phyloP scores from a whole-genome alignment of 2,113 vertebrate genomes.

The Cyanistes caeruleus region DNA sequence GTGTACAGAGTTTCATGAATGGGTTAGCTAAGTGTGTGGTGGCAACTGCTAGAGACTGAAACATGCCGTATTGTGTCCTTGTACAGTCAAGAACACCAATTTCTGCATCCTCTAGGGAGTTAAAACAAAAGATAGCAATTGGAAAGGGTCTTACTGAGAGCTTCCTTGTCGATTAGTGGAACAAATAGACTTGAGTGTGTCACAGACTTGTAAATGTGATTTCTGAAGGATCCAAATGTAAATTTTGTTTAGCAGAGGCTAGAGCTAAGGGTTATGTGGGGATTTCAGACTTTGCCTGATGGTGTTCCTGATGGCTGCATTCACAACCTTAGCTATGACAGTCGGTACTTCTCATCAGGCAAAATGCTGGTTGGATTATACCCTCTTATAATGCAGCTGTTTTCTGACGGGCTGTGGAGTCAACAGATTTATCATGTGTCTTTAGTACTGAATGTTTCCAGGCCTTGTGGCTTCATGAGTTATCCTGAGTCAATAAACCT shows the following conservation, averaged over 20 bases:
- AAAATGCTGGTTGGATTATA: background rate
- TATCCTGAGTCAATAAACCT: background rate
- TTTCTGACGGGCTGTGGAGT: background rate
- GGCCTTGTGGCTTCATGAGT: background rate
- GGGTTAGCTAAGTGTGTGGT: background rate
- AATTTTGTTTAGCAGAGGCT: background rate
- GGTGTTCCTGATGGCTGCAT: background rate
- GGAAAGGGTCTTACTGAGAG: background rate
- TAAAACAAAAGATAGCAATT: background rate
- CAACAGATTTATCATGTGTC: background rate
- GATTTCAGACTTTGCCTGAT: background rate
- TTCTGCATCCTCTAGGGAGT: background rate
- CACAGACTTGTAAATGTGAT: background rate
- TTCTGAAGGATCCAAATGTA: background rate
- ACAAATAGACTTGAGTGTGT: background rate
- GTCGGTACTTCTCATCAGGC: background rate
- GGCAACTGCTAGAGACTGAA: background rate
- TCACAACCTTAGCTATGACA: background rate
- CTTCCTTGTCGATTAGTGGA: background rate
- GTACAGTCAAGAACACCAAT: fast-evolving
- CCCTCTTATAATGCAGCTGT: background rate
- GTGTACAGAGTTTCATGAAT: background rate
- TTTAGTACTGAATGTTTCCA: background rate
- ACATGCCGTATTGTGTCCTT: background rate
- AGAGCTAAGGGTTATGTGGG: background rate